Evolutionary conservation across 2,888 invertebrate genomes (phyloP).

Genomic region (Caenorhabditis parvicauda): DNA sequence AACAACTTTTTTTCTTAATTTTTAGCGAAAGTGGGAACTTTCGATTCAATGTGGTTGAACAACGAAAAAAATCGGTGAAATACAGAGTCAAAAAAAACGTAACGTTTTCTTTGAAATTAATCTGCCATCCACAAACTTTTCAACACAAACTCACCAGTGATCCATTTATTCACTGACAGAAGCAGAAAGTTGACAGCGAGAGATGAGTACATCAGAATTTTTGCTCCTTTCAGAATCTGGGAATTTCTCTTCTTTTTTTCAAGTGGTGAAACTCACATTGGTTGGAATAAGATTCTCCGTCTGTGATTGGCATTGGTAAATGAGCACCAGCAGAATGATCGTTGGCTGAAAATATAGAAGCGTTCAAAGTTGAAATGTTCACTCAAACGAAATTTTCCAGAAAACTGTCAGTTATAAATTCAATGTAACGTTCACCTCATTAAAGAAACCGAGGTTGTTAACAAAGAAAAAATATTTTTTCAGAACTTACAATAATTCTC

Average conservation of each 20-base stretch:
- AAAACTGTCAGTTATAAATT: not conserved
- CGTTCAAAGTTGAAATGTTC: not conserved
- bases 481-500: slow-evolving; percentile 32
- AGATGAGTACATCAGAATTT: slow-evolving; percentile 32
- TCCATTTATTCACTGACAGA: slow-evolving; percentile 44
- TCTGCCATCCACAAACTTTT: not conserved
- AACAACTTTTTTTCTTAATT: no score
- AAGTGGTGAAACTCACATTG: slow-evolving; percentile 15
- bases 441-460: no score
- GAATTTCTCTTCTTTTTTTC: not conserved
- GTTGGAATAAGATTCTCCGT: slow-evolving; percentile 33
- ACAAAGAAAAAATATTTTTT: no score
- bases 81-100: no score
- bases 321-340: slow-evolving; percentile 44
- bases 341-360: slow-evolving; percentile 30
- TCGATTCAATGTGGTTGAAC: no score
- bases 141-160: slow-evolving; percentile 30
- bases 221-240: slow-evolving; percentile 34
- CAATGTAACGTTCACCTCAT: slow-evolving; percentile 3
- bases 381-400: not conserved
- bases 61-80: no score
- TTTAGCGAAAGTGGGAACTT: not conserved
- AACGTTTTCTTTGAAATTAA: no score
- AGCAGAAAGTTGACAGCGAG: slow-evolving; percentile 31
- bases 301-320: slow-evolving; percentile 45